Percentiles rank a stretch among this genome's conserved stretches.
These are phyloP conservation scores for Dendroctonus valens DNA, from an alignment of 1,140 invertebrate genomes.

Conservation along the genomic window DNA sequence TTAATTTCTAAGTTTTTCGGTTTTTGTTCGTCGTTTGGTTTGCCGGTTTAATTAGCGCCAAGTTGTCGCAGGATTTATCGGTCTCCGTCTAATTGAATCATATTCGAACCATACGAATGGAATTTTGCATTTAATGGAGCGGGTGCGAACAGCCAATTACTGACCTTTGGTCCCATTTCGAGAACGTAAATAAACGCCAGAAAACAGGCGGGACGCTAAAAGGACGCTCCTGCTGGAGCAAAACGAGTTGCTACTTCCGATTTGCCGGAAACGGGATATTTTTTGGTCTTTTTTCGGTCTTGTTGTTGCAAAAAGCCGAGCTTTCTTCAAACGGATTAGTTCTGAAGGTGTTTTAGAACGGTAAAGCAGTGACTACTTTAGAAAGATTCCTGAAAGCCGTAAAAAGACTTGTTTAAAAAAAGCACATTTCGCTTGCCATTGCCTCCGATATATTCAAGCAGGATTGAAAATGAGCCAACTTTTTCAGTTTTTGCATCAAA, in stretches of 20 bases:
- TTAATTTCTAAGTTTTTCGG: conserved; percentile 21
- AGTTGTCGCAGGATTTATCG: neutral
- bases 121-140: conserved; percentile 2
- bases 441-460: too few species aligned
- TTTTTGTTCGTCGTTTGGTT: conserved; percentile 9
- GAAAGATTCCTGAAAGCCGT: too few species aligned
- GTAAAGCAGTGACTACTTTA: too few species aligned
- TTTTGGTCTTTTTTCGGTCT: neutral
- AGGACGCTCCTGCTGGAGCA: conserved; percentile 2
- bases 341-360: too few species aligned
- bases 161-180: conserved; percentile 3
- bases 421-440: too few species aligned
- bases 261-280: conserved; percentile 1
- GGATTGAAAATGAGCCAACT: too few species aligned
- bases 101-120: too few species aligned
- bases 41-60: conserved; percentile 16
- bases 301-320: neutral
- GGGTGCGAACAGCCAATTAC: conserved; percentile 6
- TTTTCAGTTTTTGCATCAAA: too few species aligned
- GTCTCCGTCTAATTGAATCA: too few species aligned
- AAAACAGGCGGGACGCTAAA: neutral
- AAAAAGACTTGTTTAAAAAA: too few species aligned
- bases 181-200: conserved; percentile 3
- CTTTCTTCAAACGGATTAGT: too few species aligned
- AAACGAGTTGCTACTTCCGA: conserved; percentile 8